These are phyloP conservation scores for Barbus barbus DNA, from an alignment of 2,113 vertebrate species.

Conservation along the genomic window DNA sequence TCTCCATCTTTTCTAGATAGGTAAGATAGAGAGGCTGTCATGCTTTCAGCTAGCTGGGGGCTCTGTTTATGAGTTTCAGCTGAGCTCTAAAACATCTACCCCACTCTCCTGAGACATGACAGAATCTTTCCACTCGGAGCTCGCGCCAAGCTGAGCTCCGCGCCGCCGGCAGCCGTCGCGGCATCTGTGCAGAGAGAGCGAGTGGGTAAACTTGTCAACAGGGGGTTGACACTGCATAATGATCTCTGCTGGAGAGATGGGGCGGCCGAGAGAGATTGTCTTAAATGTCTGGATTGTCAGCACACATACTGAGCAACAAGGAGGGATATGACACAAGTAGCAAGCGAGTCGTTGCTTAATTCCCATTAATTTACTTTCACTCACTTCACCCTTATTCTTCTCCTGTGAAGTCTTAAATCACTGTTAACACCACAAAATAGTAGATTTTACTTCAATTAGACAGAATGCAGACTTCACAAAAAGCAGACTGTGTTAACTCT, in stretches of 20 bases:
- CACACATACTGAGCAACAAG: constrained; percentile 40
- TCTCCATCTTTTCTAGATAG: background rate
- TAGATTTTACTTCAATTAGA: background rate
- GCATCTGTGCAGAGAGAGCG: constrained; percentile 39
- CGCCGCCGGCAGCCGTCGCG: constrained; percentile 9
- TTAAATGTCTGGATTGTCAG: constrained; percentile 45
- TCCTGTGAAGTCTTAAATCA: background rate
- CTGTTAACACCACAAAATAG: background rate
- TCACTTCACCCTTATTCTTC: background rate
- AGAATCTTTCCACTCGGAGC: constrained; percentile 42
- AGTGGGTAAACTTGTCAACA: constrained; percentile 56
- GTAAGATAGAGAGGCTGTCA: constrained; percentile 10
- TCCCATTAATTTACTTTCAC: constrained; percentile 11
- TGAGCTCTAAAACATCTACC: constrained; percentile 20
- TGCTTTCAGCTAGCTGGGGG: constrained; percentile 33
- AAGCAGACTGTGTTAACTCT: constrained; percentile 4
- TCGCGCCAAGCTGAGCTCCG: constrained; percentile 32
- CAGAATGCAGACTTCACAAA: background rate
- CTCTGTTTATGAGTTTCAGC: constrained; percentile 53
- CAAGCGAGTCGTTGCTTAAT: constrained; percentile 66
- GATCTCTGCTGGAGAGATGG: constrained; percentile 78
- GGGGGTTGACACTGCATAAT: constrained; percentile 70
- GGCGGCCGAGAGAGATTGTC: constrained; percentile 36
- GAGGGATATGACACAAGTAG: constrained; percentile 51
- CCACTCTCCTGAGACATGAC: constrained; percentile 31